Base-by-base conservation (phyloP, 2,888 invertebrate genomes). In the Ochropleura leucogaster region DNA sequence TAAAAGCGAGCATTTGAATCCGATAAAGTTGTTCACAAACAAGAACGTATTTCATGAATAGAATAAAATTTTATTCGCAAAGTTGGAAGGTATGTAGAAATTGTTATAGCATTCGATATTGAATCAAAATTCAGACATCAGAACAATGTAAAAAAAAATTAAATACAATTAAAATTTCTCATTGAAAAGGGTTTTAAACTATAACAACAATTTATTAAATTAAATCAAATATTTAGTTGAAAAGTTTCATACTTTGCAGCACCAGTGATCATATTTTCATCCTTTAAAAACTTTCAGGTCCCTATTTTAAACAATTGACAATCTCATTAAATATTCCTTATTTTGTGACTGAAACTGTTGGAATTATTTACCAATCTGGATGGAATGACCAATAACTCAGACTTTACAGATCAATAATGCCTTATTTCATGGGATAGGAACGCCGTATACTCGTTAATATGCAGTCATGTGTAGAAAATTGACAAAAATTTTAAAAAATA, bases 321-420 rank as follows among this genome's bases (percentile, higher is more conserved):
- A 66, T 57, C 55, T 40, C 49, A 66, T 77, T 51, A 62, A 82
- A 77, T 77, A 68, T 79, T 77, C 46, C 40, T 42, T 57, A 65
- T 65, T 20, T 30, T 30, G 30, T 30, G 30, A 30, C 30, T 30
- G 30, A 30, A 30, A 30, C 30, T 30, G 30, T 30, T 30, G 30
- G 30, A 30, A 30, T 30, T 30, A 30, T 30, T 30, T 30, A 30
- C 49, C n/a, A 40, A 55, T 20, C 18, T 80, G n/a, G 44, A 44
- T 40, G 47, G 16, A 59, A 7, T 40, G 4, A 1, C 30, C 14
- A 14, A 40, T 40, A 20, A 20, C 20, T 80, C 20, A 20, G 18
- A 51, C 49, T 73, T 63, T 57, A 42, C 20, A 5, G 20, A 80
- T 20, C 18, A 46, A 42, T 12, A 46, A 51, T 53, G 53, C 5